Conservation (phyloP, 2,797 vertebrate genomes). For the Macropus fuliginosus region DNA sequence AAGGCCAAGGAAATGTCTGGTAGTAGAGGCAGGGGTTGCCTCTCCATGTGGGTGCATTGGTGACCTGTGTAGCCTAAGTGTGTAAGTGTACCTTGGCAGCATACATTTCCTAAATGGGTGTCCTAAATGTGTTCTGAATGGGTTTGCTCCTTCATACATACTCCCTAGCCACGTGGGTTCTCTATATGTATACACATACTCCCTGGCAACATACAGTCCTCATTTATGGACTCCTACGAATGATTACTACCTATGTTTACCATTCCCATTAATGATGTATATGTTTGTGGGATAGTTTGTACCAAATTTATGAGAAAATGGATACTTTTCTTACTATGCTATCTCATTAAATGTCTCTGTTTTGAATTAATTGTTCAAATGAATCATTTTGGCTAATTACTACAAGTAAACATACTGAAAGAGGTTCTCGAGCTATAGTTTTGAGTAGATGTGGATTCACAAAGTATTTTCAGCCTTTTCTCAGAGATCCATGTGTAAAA, state of each 20-base stretch:
- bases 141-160: neutral
- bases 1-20: neutral
- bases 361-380: neutral
- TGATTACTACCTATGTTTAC: neutral
- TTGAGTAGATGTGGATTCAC: neutral
- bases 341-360: neutral
- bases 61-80: neutral
- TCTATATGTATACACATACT: neutral
- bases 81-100: neutral
- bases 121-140: too few species aligned
- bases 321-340: neutral
- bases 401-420: neutral
- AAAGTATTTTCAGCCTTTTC: neutral
- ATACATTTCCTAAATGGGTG: neutral
- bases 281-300: neutral
- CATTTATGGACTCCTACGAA: neutral
- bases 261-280: neutral
- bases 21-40: neutral
- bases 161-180: too few species aligned
- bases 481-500: neutral
- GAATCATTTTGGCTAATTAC: neutral
- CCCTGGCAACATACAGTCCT: neutral
- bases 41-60: neutral
- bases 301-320: neutral
- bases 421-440: neutral